A percentile compares a stretch with the other conserved stretches of the same genome.
Conservation (phyloP, 2,888 invertebrate genomes). For the Autographa pulchrina region DNA sequence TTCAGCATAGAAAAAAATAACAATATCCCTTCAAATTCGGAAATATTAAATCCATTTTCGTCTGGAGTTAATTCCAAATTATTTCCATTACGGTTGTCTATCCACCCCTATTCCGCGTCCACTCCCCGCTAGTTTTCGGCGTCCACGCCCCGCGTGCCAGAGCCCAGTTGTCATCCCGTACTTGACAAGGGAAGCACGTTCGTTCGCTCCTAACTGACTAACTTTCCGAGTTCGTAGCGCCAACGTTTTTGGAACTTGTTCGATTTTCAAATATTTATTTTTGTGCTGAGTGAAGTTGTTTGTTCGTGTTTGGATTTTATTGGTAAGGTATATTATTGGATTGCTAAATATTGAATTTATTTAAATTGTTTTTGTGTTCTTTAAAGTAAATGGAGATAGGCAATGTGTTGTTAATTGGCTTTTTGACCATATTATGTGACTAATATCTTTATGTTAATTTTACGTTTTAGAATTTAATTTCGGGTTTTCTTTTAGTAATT, state of each 20-base stretch:
- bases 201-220: constrained; percentile 43
- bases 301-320: constrained; percentile 38
- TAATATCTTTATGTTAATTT: no score
- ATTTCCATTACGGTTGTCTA: constrained; percentile 62
- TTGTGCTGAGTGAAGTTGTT: constrained; percentile 58
- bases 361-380: neutral
- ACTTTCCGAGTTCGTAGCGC: constrained; percentile 56
- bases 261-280: constrained; percentile 34
- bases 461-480: no score
- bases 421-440: no score
- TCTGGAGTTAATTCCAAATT: constrained; percentile 61
- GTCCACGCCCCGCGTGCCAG: constrained; percentile 66
- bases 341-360: neutral
- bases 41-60: constrained; percentile 62
- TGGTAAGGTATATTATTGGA: constrained; percentile 38
- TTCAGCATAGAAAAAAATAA: neutral
- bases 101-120: constrained; percentile 56
- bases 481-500: no score
- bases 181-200: constrained; percentile 55
- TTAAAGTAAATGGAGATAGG: neutral
- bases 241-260: constrained; percentile 35
- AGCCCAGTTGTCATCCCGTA: constrained; percentile 61
- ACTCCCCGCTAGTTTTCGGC: constrained; percentile 68
- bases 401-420: no score
- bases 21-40: constrained; percentile 48